Percentiles rank a stretch among this genome's conserved stretches.
Evolutionary conservation across 2,113 vertebrate genomes (phyloP).

Genomic region (Hydrochoerus hydrochaeris): DNA sequence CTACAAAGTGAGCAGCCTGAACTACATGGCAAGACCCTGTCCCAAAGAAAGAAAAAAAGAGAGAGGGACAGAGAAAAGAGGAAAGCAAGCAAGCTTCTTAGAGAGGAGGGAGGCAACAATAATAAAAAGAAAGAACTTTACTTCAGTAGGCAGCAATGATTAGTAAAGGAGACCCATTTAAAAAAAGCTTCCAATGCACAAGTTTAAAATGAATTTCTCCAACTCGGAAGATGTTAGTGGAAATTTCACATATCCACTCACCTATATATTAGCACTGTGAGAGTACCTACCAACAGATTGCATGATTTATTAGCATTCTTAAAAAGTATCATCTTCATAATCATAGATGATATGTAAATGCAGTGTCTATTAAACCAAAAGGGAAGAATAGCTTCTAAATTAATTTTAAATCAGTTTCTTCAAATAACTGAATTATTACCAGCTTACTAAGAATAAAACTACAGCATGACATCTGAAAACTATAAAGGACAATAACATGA

Average conservation of each 20-base stretch:
- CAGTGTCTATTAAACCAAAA: slow-evolving; percentile 4
- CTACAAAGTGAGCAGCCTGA: not conserved
- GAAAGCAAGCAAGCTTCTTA: not conserved
- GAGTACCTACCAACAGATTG: not conserved
- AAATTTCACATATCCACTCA: slow-evolving; percentile 4
- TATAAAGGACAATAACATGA: not conserved
- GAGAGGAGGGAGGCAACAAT: not conserved
- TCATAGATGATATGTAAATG: slow-evolving; percentile 20
- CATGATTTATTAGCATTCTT: not conserved
- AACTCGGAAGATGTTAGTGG: not conserved
- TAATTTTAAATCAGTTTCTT: slow-evolving; percentile 53
- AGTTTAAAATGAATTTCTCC: slow-evolving; percentile 36
- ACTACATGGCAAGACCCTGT: not conserved
- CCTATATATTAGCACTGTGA: not conserved
- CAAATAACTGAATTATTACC: not conserved
- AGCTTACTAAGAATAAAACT: slow-evolving; percentile 7
- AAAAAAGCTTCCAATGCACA: slow-evolving; percentile 8
- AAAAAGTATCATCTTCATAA: slow-evolving; percentile 8
- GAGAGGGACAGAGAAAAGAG: not conserved
- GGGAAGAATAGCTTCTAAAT: not conserved
- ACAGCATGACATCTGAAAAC: not conserved
- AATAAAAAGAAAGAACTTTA: not conserved
- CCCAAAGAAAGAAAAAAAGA: not conserved
- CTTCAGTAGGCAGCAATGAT: not conserved
- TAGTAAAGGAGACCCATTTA: slow-evolving; percentile 1